Base-by-base conservation (phyloP, 2,888 invertebrate genomes). In the Ormyrus labotus region DNA sequence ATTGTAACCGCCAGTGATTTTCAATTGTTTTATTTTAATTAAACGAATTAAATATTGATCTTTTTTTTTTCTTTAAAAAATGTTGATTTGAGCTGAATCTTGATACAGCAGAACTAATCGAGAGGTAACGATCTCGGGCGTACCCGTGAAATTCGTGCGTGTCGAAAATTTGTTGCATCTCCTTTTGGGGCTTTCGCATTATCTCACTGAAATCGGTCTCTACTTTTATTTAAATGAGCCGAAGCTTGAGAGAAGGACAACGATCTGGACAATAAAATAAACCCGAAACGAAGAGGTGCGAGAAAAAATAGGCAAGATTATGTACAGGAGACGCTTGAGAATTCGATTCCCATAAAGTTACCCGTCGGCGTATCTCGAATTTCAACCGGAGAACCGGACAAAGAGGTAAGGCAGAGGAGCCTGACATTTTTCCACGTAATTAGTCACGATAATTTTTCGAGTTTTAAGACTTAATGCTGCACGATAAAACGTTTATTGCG, bases 251-350 rank as follows among this genome's bases (percentile, higher is more conserved):
- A 47, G 69, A 80, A 81, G 77, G 58, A 70, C 84, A 60, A 64
- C 68, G 69, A 70, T 50, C 13, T 63, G 50, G 34, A 34, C 57
- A 65, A 73, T 78, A 78, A 78, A 78, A 63, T 73, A 67, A 19
- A 6, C 64, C 78, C 53, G 55, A 63, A 58, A 51, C 19, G 58
- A 53, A 71, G 58, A 75, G 75, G 71, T 61, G 71, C 84, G 85
- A 82, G 78, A 83, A 83, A 79, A 83, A 83, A 85, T 81, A 71
- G 83, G 61, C 70, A 71, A 75, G 51, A 60, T 70, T 65, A 61
- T 65, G 74, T 72, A 13, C 61, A 63, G 58, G 63, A n/a, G 50
- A 0, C 53, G n/a, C 19, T 69, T 10, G 19, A 60, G 60, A 13
- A 48, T 50, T 51, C 60, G n/a, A 19, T 34, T 50, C 70, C 58